phyloP scores from a whole-genome alignment of 2,113 vertebrate genomes.

The Clarias gariepinus region DNA sequence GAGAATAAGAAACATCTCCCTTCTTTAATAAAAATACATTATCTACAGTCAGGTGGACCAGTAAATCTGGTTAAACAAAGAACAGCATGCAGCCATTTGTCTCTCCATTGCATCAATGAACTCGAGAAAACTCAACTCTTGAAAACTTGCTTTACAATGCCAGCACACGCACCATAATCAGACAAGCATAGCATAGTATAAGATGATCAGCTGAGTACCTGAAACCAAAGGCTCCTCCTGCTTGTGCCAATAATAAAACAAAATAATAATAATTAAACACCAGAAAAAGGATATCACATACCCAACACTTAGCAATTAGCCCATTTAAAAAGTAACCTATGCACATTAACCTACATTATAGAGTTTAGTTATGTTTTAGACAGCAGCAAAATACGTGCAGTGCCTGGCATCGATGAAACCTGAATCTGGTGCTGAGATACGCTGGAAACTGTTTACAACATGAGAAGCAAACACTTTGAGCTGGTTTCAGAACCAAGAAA shows the following conservation, averaged over 20 bases:
- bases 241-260: background rate
- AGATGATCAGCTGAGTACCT: background rate
- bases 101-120: background rate
- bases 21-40: constrained; percentile 56
- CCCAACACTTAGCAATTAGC: background rate
- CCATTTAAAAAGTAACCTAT: background rate
- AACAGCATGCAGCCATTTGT: constrained; percentile 16
- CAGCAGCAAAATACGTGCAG: constrained; percentile 14
- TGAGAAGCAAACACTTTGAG: background rate
- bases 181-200: background rate
- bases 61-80: constrained; percentile 22
- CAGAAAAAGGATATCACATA: background rate
- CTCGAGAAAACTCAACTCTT: background rate
- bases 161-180: background rate
- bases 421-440: background rate
- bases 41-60: constrained; percentile 46
- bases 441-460: background rate
- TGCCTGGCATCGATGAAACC: background rate
- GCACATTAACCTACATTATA: background rate
- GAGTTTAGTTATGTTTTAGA: background rate
- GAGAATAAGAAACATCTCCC: constrained; percentile 24
- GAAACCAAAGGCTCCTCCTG: background rate
- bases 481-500: background rate
- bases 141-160: background rate
- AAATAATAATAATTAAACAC: background rate